phyloP scores from a whole-genome alignment of 2,113 vertebrate species.

The Oncorhynchus nerka region DNA sequence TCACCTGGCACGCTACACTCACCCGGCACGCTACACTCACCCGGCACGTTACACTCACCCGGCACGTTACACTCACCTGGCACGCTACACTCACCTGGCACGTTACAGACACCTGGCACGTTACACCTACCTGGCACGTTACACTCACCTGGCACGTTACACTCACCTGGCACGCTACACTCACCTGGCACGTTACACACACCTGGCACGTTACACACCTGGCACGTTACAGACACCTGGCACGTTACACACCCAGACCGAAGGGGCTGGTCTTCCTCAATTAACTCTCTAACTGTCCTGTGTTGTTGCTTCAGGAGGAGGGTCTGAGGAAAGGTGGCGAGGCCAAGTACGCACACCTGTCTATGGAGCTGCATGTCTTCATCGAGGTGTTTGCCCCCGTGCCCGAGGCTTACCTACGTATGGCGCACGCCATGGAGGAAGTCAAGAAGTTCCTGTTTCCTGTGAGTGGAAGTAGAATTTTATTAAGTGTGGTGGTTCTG shows the following conservation, averaged over 20 bases:
- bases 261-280: too few species aligned
- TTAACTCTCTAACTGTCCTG: background rate
- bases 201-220: too few species aligned
- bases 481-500: background rate
- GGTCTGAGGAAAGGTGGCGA: constrained; percentile 90
- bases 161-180: too few species aligned
- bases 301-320: constrained; percentile 80
- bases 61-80: too few species aligned
- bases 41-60: too few species aligned
- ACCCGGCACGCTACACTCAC: too few species aligned
- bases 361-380: constrained; percentile 96
- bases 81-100: too few species aligned
- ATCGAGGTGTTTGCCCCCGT: constrained; percentile 96
- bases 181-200: too few species aligned
- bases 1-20: background rate
- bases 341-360: constrained; percentile 93
- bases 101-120: constrained; percentile 1
- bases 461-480: constrained; percentile 65
- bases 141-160: too few species aligned
- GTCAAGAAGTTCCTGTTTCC: constrained; percentile 98
- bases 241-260: too few species aligned
- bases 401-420: constrained; percentile 93
- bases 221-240: too few species aligned
- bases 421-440: constrained; percentile 98
- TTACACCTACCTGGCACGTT: background rate